phyloP scores from a whole-genome alignment of 2,888 invertebrate genomes.

The Mesoligia furuncula region DNA sequence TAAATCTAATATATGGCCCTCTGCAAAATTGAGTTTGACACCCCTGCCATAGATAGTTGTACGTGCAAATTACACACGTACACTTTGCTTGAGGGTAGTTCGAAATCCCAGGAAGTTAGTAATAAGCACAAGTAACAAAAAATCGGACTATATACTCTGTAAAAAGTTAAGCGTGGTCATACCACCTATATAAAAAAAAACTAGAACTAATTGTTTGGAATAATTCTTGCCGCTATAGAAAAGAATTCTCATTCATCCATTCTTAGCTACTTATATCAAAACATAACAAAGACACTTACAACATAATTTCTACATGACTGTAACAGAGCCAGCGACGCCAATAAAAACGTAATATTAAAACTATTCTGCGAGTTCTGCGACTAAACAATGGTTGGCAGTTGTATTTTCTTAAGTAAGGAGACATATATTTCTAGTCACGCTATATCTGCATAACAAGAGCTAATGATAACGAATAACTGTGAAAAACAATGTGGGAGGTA shows the following conservation, averaged over 20 bases:
- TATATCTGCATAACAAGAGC: constrained; percentile 38
- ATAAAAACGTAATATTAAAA: constrained; percentile 29
- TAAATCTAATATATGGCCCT: too few relatives aligned
- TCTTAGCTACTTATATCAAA: neutral
- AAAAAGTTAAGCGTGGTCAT: too few relatives aligned
- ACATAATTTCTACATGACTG: neutral
- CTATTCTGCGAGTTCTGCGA: neutral
- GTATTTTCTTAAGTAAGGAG: constrained; percentile 20
- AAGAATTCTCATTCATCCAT: neutral
- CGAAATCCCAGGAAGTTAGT: too few relatives aligned
- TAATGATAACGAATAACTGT: constrained; percentile 38
- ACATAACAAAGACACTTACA: neutral
- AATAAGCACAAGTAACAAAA: neutral
- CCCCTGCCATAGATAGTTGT: too few relatives aligned
- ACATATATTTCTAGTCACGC: constrained; percentile 48
- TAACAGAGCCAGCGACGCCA: constrained; percentile 9
- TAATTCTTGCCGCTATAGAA: neutral
- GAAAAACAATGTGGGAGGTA: constrained; percentile 27
- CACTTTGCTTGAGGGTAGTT: too few relatives aligned
- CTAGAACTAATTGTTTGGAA: too few relatives aligned
- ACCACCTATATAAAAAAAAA: too few relatives aligned
- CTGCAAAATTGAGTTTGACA: too few relatives aligned
- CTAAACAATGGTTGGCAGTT: constrained; percentile 25
- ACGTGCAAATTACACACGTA: too few relatives aligned
- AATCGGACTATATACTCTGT: too few relatives aligned